Evolutionary conservation across 2,113 vertebrate genomes (phyloP).

Genomic region (Dasyurus viverrinus): DNA sequence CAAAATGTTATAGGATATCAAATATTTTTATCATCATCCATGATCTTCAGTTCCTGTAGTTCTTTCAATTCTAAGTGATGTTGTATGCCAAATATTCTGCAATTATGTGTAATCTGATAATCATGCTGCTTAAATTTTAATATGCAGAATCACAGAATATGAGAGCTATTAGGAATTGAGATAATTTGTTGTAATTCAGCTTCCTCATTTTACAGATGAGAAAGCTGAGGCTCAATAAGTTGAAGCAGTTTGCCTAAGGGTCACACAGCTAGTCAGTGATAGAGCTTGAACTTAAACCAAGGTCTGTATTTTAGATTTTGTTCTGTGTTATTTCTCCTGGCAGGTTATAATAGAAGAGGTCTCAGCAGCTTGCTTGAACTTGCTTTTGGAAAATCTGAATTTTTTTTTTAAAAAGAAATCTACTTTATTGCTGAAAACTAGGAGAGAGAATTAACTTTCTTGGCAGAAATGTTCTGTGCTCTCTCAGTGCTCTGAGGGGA

Average conservation of each 20-base stretch:
- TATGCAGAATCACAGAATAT: neutral
- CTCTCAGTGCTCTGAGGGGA: slow-evolving; percentile 7
- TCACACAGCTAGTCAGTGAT: neutral
- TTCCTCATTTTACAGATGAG: neutral
- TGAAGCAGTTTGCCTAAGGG: neutral
- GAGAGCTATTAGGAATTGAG: neutral
- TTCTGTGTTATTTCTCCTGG: neutral
- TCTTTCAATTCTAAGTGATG: slow-evolving; percentile 9
- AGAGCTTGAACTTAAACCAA: neutral
- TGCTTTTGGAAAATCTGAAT: slow-evolving; percentile 35
- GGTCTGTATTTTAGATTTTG: neutral
- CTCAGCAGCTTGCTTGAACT: slow-evolving; percentile 20
- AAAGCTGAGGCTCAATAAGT: neutral
- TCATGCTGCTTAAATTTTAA: neutral
- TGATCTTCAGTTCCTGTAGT: slow-evolving; percentile 26
- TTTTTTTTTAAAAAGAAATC: slow-evolving; percentile 6
- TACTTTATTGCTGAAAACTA: slow-evolving; percentile 43
- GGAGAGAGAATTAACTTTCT: slow-evolving; percentile 38
- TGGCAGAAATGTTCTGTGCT: slow-evolving; percentile 20
- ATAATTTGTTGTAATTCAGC: neutral
- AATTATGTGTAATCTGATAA: neutral
- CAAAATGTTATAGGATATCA: slow-evolving; percentile 19
- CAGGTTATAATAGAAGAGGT: slow-evolving; percentile 8
- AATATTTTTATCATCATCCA: slow-evolving; percentile 33
- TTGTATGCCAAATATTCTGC: neutral